These are phyloP conservation scores for Drosophila kepulauana DNA, from an alignment of 1,140 invertebrate genomes.

Conservation along the genomic window DNA sequence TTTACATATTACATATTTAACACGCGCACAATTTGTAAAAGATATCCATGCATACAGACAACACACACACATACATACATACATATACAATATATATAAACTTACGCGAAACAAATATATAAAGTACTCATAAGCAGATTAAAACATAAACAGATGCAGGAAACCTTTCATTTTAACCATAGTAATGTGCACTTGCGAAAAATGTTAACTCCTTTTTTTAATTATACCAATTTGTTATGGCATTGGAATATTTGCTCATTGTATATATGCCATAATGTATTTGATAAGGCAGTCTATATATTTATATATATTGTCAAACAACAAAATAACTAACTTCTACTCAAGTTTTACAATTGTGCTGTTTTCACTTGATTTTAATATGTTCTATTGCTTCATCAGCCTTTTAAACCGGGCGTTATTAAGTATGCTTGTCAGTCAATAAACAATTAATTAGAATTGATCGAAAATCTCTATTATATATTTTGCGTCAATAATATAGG, in stretches of 20 bases:
- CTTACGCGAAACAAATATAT: conserved; percentile 32
- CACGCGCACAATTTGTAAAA: conserved; percentile 50
- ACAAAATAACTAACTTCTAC: conserved; percentile 1
- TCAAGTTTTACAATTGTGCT: conserved; percentile 15
- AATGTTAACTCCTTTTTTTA: conserved; percentile 19
- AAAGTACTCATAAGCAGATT: conserved; percentile 43
- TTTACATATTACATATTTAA: conserved; percentile 37
- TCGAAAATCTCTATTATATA: conserved; percentile 14
- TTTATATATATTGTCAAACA: conserved; percentile 29
- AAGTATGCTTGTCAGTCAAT: conserved; percentile 18
- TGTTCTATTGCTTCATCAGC: conserved; percentile 10
- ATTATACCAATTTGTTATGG: conserved; percentile 52
- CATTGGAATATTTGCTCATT: conserved; percentile 70
- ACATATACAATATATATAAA: conserved; percentile 3
- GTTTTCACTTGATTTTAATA: conserved; percentile 29
- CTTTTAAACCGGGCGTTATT: background rate
- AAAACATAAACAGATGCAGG: conserved; percentile 58
- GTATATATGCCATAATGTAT: conserved; percentile 78
- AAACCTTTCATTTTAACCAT: conserved; percentile 55
- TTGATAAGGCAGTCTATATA: conserved; percentile 54
- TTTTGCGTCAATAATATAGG: background rate
- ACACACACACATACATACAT: conserved; percentile 23
- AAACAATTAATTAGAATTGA: conserved; percentile 20
- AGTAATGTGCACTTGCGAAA: conserved; percentile 56
- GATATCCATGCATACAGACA: conserved; percentile 25